Percentiles rank a stretch among this genome's conserved stretches.
Conservation (phyloP, 2,113 vertebrate genomes). For the Hippoglossus stenolepis region DNA sequence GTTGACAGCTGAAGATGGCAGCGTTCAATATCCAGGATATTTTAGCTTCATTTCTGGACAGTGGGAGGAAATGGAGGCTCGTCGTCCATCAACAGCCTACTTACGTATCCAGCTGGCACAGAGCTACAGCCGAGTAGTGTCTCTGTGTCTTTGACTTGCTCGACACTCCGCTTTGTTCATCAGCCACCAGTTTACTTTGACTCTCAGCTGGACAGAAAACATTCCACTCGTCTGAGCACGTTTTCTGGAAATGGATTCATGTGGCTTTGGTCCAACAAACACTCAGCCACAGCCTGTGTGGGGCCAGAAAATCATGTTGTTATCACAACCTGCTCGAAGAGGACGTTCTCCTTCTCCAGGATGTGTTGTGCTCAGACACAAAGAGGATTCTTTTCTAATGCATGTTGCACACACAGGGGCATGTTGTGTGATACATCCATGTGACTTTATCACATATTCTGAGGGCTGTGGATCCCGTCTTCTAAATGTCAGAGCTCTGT, state of each 20-base stretch:
- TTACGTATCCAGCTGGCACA: background rate
- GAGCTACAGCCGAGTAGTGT: background rate
- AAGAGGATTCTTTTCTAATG: background rate
- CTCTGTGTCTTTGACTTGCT: background rate
- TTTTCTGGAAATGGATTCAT: background rate
- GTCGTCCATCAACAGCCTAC: too few relatives aligned
- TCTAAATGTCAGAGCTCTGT: slow-evolving; percentile 51
- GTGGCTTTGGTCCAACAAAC: background rate
- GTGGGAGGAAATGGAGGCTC: too few relatives aligned
- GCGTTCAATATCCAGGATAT: too few relatives aligned
- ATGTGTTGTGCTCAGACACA: too few relatives aligned
- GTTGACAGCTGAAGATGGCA: too few relatives aligned
- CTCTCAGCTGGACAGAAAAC: background rate
- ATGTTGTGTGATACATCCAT: background rate
- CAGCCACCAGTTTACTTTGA: background rate
- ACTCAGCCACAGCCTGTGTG: background rate
- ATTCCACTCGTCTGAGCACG: background rate
- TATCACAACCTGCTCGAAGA: background rate
- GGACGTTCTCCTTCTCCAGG: too few relatives aligned
- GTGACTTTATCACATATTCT: slow-evolving; percentile 7
- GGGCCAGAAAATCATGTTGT: background rate
- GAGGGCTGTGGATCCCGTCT: slow-evolving; percentile 5
- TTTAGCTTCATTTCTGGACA: too few relatives aligned
- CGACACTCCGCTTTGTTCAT: background rate
- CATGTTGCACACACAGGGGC: background rate